These are phyloP conservation scores for Trachemys scripta DNA, from an alignment of 2,113 vertebrate genomes.

Conservation along the genomic window DNA sequence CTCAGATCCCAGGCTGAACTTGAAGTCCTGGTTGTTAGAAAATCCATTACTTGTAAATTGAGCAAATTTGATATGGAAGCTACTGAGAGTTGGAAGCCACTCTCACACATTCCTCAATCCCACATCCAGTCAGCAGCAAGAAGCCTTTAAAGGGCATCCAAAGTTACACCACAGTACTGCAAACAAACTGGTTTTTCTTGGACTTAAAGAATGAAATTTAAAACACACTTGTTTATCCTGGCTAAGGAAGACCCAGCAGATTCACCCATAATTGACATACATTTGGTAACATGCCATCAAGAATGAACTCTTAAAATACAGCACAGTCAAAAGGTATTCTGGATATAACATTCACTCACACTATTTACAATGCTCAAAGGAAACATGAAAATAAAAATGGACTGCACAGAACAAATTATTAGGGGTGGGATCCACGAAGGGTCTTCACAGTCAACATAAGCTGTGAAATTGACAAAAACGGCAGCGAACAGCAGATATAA, in stretches of 20 bases:
- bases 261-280: not conserved
- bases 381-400: not conserved
- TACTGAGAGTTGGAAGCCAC: not conserved
- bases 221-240: not conserved
- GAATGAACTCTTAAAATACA: not conserved
- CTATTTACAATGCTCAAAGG: not conserved
- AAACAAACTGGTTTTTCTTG: not conserved
- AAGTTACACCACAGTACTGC: not conserved
- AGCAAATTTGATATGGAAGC: not conserved
- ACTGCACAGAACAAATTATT: rapidly evolving
- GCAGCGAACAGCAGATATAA: too few relatives aligned
- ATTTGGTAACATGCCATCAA: not conserved
- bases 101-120: not conserved
- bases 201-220: slow-evolving; percentile 17
- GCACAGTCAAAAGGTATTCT: not conserved
- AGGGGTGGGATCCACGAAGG: not conserved
- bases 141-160: slow-evolving; percentile 7
- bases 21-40: not conserved
- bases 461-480: too few relatives aligned
- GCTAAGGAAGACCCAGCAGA: not conserved
- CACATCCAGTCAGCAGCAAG: not conserved
- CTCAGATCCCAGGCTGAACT: not conserved
- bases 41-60: not conserved
- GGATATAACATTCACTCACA: not conserved
- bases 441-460: too few relatives aligned